A percentile compares a stretch with the other conserved stretches of the same genome.
These are phyloP conservation scores for Calliopum simillimum DNA, from an alignment of 2,888 invertebrate genomes.

Conservation along the genomic window DNA sequence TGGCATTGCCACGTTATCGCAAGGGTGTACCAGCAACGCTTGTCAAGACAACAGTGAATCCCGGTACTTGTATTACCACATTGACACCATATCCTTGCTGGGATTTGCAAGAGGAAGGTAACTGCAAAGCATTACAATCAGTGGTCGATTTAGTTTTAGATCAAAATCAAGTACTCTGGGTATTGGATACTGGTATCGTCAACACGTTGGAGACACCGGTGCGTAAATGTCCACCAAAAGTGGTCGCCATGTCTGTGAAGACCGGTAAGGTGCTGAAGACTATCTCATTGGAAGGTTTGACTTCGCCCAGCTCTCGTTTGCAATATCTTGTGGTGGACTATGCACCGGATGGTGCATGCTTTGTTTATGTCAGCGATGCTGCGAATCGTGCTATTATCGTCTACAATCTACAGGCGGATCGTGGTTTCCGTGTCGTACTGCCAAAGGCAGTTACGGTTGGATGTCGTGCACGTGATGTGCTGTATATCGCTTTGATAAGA, in stretches of 20 bases:
- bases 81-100: slow-evolving; percentile 75
- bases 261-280: slow-evolving; percentile 73
- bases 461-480: slow-evolving; percentile 71
- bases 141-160: slow-evolving; percentile 77
- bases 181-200: slow-evolving; percentile 77
- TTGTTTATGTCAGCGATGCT: slow-evolving; percentile 76
- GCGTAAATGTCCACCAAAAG: slow-evolving; percentile 77
- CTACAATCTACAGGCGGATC: slow-evolving; percentile 73
- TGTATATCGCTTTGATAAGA: slow-evolving; percentile 75
- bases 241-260: slow-evolving; percentile 73
- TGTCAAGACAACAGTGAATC: slow-evolving; percentile 70
- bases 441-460: slow-evolving; percentile 71
- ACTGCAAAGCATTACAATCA: slow-evolving; percentile 75
- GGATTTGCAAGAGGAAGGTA: slow-evolving; percentile 74
- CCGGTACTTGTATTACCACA: slow-evolving; percentile 67
- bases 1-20: slow-evolving; percentile 73
- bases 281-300: slow-evolving; percentile 72
- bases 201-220: slow-evolving; percentile 76
- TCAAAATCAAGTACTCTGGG: slow-evolving; percentile 77
- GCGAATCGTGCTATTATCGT: slow-evolving; percentile 76
- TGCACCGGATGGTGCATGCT: slow-evolving; percentile 72
- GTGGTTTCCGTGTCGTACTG: slow-evolving; percentile 74
- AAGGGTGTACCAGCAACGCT: slow-evolving; percentile 77
- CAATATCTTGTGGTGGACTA: slow-evolving; percentile 80
- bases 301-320: slow-evolving; percentile 72